Evolutionary conservation across 2,888 invertebrate genomes (phyloP).

Genomic region (Pteria penguin): DNA sequence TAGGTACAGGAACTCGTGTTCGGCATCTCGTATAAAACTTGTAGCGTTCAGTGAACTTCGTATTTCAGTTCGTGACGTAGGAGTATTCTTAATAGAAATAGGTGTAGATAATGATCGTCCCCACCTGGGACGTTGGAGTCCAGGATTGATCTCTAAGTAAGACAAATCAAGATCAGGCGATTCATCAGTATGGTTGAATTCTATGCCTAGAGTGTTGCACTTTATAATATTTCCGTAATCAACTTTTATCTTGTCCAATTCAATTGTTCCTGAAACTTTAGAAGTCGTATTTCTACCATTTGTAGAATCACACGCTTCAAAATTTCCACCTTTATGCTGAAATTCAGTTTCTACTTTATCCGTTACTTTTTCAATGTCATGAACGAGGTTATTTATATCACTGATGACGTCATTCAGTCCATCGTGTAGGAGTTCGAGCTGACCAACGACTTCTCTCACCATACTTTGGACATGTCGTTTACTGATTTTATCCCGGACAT

Average conservation of each 20-base stretch:
- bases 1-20: background rate
- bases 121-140: constrained; percentile 25
- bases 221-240: too few relatives aligned
- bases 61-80: background rate
- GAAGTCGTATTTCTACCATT: background rate
- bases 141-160: constrained; percentile 28
- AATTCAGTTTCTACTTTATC: background rate
- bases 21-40: constrained; percentile 1
- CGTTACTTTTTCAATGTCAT: constrained; percentile 34
- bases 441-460: constrained; percentile 30
- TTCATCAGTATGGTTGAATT: constrained; percentile 10
- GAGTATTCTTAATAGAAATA: background rate
- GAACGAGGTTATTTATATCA: constrained; percentile 28
- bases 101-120: constrained; percentile 24
- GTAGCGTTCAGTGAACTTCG: constrained; percentile 11
- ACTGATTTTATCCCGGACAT: background rate
- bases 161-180: constrained; percentile 44
- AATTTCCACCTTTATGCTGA: background rate
- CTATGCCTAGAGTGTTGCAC: background rate
- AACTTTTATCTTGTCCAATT: constrained; percentile 1
- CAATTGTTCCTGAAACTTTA: background rate
- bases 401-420: constrained; percentile 21
- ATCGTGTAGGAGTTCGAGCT: constrained; percentile 36
- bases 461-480: constrained; percentile 9
- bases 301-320: background rate